These are phyloP conservation scores for Malachius bipustulatus DNA, from an alignment of 2,888 invertebrate species.

Conservation along the genomic window DNA sequence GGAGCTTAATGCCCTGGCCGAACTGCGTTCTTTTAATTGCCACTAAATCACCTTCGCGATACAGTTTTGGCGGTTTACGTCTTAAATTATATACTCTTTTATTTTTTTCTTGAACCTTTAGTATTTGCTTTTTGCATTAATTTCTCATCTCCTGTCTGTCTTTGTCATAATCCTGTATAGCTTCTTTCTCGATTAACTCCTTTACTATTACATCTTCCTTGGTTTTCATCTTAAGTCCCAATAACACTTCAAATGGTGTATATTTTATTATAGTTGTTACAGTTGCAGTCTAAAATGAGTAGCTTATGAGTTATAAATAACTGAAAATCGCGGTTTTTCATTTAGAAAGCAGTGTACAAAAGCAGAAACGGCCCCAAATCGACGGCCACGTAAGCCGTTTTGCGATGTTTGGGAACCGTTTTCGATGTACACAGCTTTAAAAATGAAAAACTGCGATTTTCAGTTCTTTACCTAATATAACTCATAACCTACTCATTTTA, in stretches of 20 bases:
- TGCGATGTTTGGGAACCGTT: too few relatives aligned
- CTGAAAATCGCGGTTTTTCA: too few relatives aligned
- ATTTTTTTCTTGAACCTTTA: constrained; percentile 1
- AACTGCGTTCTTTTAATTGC: not conserved
- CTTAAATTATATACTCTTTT: not conserved
- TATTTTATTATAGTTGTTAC: too few relatives aligned
- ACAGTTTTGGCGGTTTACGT: not conserved
- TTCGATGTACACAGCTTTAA: too few relatives aligned
- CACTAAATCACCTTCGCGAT: not conserved
- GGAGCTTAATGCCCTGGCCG: not conserved
- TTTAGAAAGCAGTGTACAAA: too few relatives aligned
- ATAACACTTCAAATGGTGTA: not conserved
- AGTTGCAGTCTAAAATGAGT: too few relatives aligned
- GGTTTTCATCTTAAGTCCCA: not conserved
- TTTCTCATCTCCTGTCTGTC: not conserved
- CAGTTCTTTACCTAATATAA: too few relatives aligned
- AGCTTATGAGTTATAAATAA: too few relatives aligned
- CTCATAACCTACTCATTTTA: too few relatives aligned
- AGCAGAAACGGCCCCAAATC: too few relatives aligned
- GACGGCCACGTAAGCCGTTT: too few relatives aligned
- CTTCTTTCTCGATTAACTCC: not conserved
- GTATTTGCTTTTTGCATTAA: not conserved
- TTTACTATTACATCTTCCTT: not conserved
- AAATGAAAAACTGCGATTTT: too few relatives aligned
- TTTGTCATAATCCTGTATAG: not conserved